Percentiles rank a stretch among this genome's conserved stretches.
Evolutionary conservation across 2,888 invertebrate genomes (phyloP).

Genomic region (Lepidochrysops patricia): DNA sequence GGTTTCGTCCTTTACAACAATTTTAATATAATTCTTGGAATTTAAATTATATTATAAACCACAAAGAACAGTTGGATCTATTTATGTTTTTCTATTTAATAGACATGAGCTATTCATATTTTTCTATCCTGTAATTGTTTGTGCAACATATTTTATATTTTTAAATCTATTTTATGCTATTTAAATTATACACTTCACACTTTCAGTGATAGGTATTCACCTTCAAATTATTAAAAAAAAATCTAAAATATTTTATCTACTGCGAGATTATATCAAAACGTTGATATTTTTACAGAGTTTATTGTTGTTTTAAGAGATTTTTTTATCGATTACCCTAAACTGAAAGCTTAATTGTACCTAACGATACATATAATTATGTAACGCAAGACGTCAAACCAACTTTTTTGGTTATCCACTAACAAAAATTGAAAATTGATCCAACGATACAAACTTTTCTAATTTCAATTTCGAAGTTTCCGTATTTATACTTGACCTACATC

Average conservation of each 20-base stretch:
- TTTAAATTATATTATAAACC: too few species aligned
- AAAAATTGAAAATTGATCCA: not conserved
- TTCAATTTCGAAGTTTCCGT: not conserved
- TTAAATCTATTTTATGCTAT: too few species aligned
- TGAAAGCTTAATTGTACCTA: constrained; percentile 1
- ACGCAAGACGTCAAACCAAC: not conserved
- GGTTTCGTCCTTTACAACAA: too few species aligned
- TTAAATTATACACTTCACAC: too few species aligned
- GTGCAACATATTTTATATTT: too few species aligned
- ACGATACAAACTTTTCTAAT: not conserved
- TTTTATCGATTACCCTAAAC: not conserved
- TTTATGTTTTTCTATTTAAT: too few species aligned
- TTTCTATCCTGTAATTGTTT: too few species aligned
- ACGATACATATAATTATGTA: not conserved
- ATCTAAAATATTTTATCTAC: not conserved
- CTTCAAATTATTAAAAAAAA: too few species aligned
- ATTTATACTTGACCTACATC: not conserved
- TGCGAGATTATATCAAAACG: not conserved
- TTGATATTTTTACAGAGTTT: not conserved
- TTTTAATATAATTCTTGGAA: too few species aligned
- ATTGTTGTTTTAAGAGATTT: constrained; percentile 15
- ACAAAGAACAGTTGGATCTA: too few species aligned
- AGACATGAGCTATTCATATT: too few species aligned
- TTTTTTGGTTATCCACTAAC: not conserved
- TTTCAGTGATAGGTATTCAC: too few species aligned